Percentiles rank a stretch among this genome's conserved stretches.
Evolutionary conservation across 2,888 invertebrate species (phyloP).

Genomic region (Clistopyga incitator): DNA sequence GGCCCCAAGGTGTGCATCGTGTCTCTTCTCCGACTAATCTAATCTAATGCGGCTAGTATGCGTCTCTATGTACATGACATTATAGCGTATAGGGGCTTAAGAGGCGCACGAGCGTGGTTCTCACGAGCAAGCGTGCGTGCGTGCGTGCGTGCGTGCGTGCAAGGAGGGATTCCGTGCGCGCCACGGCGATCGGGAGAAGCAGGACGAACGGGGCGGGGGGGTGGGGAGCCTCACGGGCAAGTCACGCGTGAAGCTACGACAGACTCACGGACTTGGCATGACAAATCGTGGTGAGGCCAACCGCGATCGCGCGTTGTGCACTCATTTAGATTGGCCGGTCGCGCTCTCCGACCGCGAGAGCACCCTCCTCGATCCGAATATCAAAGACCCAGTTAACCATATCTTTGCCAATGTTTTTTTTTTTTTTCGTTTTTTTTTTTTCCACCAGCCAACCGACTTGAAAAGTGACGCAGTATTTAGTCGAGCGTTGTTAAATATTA

Average conservation of each 20-base stretch:
- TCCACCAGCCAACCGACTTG: neutral
- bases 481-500: too few species aligned
- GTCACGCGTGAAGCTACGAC: slow-evolving; percentile 65
- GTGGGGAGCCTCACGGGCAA: slow-evolving; percentile 59
- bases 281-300: slow-evolving; percentile 52
- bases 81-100: neutral
- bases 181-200: slow-evolving; percentile 54
- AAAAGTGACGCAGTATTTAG: neutral
- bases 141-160: slow-evolving; percentile 63
- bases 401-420: slow-evolving; percentile 14
- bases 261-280: slow-evolving; percentile 63
- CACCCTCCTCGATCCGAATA: neutral
- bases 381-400: slow-evolving; percentile 14
- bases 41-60: slow-evolving; percentile 12
- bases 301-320: slow-evolving; percentile 43
- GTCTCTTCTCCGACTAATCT: slow-evolving; percentile 12
- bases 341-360: slow-evolving; percentile 1
- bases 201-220: slow-evolving; percentile 56
- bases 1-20: slow-evolving; percentile 33
- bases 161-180: slow-evolving; percentile 44
- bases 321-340: slow-evolving; percentile 54
- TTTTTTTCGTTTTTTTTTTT: neutral
- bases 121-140: slow-evolving; percentile 66
- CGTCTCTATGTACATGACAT: slow-evolving; percentile 1
- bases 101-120: slow-evolving; percentile 68